Evolutionary conservation across 2,113 vertebrate genomes (phyloP).

Genomic region (Mus pahari): DNA sequence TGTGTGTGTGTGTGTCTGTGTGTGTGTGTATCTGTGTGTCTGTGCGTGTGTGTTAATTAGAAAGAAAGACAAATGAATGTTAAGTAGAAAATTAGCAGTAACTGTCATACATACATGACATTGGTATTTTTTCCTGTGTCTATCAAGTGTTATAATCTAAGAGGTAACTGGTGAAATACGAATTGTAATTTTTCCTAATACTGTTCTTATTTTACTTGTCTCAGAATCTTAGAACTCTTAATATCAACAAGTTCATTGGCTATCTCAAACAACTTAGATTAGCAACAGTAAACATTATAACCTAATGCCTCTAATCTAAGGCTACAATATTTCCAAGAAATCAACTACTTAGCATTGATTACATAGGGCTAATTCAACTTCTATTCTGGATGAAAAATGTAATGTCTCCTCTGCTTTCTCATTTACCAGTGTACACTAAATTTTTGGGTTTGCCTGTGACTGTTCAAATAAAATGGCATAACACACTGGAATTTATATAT

Average conservation of each 20-base stretch:
- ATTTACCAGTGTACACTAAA: background rate
- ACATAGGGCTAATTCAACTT: slow-evolving; percentile 5
- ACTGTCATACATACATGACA: background rate
- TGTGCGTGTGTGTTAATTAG: background rate
- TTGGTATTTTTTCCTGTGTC: background rate
- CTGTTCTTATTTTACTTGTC: slow-evolving; percentile 2
- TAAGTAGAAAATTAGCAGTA: background rate
- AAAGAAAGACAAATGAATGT: background rate
- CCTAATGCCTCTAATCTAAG: background rate
- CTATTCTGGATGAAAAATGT: background rate
- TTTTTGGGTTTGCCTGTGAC: background rate
- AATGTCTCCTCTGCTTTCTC: background rate
- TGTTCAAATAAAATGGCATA: slow-evolving; percentile 54
- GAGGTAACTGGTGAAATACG: background rate
- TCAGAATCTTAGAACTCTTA: background rate
- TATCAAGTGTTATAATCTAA: slow-evolving; percentile 7
- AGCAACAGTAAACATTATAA: slow-evolving; percentile 8
- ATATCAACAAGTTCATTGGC: background rate
- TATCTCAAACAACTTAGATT: background rate
- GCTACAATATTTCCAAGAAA: background rate
- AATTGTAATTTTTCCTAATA: background rate
- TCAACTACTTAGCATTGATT: background rate
- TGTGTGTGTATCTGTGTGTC: no score
- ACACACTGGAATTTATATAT: background rate
- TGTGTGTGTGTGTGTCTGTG: background rate